phyloP scores from a whole-genome alignment of 2,113 vertebrate species.

The Poeciliopsis occidentalis region DNA sequence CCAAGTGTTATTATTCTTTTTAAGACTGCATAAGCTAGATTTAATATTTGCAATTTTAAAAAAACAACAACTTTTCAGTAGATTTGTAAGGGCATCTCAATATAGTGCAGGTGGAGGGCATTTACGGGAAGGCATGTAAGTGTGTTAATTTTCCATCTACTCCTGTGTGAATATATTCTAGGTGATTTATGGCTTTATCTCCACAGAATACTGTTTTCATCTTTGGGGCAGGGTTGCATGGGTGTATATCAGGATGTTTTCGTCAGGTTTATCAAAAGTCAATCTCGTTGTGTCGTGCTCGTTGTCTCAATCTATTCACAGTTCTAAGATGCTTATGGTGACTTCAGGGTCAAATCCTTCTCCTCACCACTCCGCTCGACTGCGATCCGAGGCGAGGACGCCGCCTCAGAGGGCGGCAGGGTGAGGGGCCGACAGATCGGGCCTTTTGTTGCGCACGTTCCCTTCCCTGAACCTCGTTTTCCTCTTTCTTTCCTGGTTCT shows the following conservation, averaged over 20 bases:
- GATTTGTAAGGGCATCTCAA: slow-evolving; percentile 49
- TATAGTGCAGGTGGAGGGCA: slow-evolving; percentile 55
- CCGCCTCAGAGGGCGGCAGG: slow-evolving; percentile 48
- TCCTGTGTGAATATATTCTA: slow-evolving; percentile 64
- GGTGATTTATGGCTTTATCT: slow-evolving; percentile 99
- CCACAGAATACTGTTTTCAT: slow-evolving; percentile 89
- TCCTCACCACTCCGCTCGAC: slow-evolving; percentile 35
- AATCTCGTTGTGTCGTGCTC: slow-evolving; percentile 40
- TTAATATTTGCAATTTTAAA: slow-evolving; percentile 60
- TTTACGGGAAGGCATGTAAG: slow-evolving; percentile 61
- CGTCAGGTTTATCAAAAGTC: slow-evolving; percentile 65
- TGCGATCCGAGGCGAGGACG: slow-evolving; percentile 77
- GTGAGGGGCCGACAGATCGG: slow-evolving; percentile 83
- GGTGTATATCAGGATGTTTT: slow-evolving; percentile 51
- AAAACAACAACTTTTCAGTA: slow-evolving; percentile 21
- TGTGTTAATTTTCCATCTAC: slow-evolving; percentile 40
- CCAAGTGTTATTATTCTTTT: slow-evolving; percentile 57
- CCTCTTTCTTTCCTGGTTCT: slow-evolving; percentile 33
- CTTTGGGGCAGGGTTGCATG: slow-evolving; percentile 66
- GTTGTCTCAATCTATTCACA: slow-evolving; percentile 40
- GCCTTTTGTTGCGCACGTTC: slow-evolving; percentile 76
- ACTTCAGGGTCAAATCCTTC: slow-evolving; percentile 40
- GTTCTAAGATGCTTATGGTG: slow-evolving; percentile 42
- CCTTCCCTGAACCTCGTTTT: slow-evolving; percentile 38
- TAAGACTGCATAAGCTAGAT: slow-evolving; percentile 76